Evolutionary conservation across 2,113 vertebrate species (phyloP).

Genomic region (Brachionichthys hirsutus): DNA sequence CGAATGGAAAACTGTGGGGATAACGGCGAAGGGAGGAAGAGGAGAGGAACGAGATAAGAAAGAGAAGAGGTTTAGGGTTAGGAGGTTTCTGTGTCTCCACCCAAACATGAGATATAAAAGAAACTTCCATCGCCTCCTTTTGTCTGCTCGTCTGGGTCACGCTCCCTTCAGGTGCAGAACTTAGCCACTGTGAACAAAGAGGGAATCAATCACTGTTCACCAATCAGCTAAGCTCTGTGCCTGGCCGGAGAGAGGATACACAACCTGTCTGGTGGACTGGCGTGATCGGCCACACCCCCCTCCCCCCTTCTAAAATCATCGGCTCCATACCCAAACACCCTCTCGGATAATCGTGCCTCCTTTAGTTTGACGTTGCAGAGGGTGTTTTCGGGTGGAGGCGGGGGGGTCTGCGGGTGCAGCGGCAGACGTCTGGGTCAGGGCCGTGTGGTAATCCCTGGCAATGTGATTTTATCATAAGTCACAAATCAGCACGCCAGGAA

Average conservation of each 20-base stretch:
- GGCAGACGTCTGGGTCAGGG: constrained; percentile 85
- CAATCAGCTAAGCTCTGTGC: constrained; percentile 99
- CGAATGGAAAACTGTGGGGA: neutral
- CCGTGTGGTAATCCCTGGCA: constrained; percentile 99
- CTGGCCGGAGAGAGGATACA: constrained; percentile 86
- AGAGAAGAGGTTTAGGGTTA: constrained; percentile 7
- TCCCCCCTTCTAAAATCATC: constrained; percentile 36
- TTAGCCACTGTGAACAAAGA: constrained; percentile 99
- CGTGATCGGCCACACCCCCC: no score
- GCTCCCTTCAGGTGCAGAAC: constrained; percentile 99
- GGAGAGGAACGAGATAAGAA: constrained; percentile 10
- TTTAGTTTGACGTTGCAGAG: constrained; percentile 25
- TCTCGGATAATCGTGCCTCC: constrained; percentile 58
- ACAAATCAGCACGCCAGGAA: constrained; percentile 99
- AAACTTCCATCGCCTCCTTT: constrained; percentile 34
- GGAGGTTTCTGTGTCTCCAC: constrained; percentile 1
- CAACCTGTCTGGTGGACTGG: constrained; percentile 37
- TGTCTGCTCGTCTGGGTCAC: constrained; percentile 74
- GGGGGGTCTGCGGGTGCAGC: constrained; percentile 70
- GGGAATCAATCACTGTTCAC: constrained; percentile 99
- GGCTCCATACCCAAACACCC: constrained; percentile 36
- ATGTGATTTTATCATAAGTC: constrained; percentile 99
- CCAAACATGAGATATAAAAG: constrained; percentile 22
- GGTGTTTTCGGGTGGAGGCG: constrained; percentile 26
- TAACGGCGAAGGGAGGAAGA: neutral